phyloP scores from a whole-genome alignment of 2,888 invertebrate species.

The Electrophaes corylata region DNA sequence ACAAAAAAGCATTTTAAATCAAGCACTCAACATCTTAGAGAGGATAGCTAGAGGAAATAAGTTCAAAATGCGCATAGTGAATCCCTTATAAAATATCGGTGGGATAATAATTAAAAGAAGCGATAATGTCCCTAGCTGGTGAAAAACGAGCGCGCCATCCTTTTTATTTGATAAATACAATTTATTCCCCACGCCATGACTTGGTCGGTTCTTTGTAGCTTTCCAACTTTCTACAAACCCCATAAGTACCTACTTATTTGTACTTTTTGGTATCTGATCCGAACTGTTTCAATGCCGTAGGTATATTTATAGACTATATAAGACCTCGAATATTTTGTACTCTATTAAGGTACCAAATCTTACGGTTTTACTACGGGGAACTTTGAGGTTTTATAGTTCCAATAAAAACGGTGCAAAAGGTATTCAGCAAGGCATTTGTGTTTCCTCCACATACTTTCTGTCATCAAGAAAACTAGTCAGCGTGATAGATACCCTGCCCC shows the following conservation, averaged over 20 bases:
- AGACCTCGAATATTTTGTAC: neutral
- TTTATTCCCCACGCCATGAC: constrained; percentile 74
- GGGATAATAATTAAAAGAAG: constrained; percentile 84
- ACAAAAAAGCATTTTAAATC: neutral
- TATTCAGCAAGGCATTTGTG: constrained; percentile 6
- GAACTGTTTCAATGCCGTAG: constrained; percentile 9
- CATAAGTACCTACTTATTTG: constrained; percentile 13
- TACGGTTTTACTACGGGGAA: too few species aligned
- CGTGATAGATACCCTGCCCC: constrained; percentile 45
- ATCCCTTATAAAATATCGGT: constrained; percentile 74
- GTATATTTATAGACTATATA: too few species aligned
- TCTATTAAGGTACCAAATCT: neutral
- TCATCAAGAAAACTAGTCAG: constrained; percentile 39
- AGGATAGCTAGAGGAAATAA: constrained; percentile 42
- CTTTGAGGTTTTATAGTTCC: neutral
- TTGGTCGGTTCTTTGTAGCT: constrained; percentile 65
- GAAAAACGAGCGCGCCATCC: constrained; percentile 82
- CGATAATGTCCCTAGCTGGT: constrained; percentile 81
- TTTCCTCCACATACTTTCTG: constrained; percentile 20
- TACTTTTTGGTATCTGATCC: constrained; percentile 7
- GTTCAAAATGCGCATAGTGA: constrained; percentile 32
- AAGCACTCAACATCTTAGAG: neutral
- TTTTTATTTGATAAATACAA: constrained; percentile 85
- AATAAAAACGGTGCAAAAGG: neutral
- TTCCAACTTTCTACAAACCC: constrained; percentile 56